Percentiles rank a stretch among this genome's conserved stretches.
These are phyloP conservation scores for Myotis myotis DNA, from an alignment of 2,797 vertebrate genomes.

Conservation along the genomic window DNA sequence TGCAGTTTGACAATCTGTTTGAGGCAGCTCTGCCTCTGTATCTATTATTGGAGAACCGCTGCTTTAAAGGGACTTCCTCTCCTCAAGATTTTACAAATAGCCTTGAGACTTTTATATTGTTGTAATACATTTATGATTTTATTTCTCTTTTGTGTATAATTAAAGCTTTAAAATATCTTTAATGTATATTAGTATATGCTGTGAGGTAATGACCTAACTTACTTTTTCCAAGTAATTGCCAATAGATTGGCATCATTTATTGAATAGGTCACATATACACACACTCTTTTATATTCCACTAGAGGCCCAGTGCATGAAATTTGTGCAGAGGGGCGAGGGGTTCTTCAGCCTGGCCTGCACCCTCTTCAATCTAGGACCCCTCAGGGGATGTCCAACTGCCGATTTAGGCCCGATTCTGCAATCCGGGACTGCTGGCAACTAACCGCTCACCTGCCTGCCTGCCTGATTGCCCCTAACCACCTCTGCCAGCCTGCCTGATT, in stretches of 20 bases:
- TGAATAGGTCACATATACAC: background rate
- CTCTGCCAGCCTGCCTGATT: too few species aligned
- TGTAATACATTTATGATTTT: background rate
- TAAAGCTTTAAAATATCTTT: background rate
- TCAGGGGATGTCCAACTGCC: too few species aligned
- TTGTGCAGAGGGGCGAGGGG: too few species aligned
- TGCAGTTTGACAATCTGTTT: too few species aligned
- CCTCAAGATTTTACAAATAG: background rate
- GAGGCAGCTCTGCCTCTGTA: too few species aligned
- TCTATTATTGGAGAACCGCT: background rate
- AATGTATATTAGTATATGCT: background rate
- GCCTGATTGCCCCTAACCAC: too few species aligned
- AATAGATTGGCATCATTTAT: background rate
- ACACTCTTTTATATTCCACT: background rate
- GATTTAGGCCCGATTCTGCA: too few species aligned
- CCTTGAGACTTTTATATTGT: background rate
- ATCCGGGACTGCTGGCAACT: too few species aligned
- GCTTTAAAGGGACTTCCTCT: background rate
- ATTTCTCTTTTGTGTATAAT: background rate
- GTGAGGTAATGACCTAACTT: background rate
- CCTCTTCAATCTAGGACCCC: too few species aligned
- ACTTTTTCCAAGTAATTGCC: background rate
- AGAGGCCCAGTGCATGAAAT: too few species aligned
- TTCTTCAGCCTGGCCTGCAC: too few species aligned
- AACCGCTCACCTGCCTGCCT: too few species aligned